Conservation (phyloP, 2,113 vertebrate species). For the Phaethornis superciliosus region DNA sequence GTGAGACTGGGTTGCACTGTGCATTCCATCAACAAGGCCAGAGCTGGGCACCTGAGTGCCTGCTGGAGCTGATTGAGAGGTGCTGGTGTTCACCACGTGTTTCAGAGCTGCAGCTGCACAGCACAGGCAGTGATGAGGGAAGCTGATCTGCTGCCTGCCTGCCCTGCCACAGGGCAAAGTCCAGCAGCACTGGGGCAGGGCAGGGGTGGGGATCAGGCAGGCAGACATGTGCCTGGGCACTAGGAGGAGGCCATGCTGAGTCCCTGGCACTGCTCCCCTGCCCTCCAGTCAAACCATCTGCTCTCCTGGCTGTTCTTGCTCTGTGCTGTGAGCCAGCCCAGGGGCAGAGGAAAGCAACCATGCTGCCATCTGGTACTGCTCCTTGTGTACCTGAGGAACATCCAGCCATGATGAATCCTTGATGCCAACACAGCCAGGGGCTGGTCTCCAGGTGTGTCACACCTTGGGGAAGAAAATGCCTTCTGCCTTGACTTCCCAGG, state of each 20-base stretch:
- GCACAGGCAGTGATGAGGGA: neutral
- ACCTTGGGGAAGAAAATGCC: neutral
- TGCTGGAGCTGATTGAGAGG: fast-evolving
- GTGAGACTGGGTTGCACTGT: neutral
- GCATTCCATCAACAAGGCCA: fast-evolving
- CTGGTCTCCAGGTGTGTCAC: fast-evolving
- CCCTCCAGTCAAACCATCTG: neutral
- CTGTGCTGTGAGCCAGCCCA: fast-evolving
- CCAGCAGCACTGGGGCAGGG: neutral
- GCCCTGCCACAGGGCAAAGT: fast-evolving
- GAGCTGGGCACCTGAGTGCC: neutral
- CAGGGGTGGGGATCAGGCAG: neutral
- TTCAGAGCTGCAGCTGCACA: neutral
- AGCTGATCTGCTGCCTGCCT: neutral
- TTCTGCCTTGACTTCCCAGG: neutral
- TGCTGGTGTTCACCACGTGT: fast-evolving
- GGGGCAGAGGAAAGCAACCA: fast-evolving
- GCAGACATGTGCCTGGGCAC: neutral
- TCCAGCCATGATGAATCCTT: fast-evolving
- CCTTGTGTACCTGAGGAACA: fast-evolving
- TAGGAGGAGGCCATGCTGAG: neutral
- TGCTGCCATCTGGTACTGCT: neutral
- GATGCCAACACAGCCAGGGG: neutral
- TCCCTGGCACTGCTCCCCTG: neutral
- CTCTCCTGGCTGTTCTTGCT: neutral